phyloP scores from a whole-genome alignment of 2,113 vertebrate genomes.

The Gymnobelideus leadbeateri region DNA sequence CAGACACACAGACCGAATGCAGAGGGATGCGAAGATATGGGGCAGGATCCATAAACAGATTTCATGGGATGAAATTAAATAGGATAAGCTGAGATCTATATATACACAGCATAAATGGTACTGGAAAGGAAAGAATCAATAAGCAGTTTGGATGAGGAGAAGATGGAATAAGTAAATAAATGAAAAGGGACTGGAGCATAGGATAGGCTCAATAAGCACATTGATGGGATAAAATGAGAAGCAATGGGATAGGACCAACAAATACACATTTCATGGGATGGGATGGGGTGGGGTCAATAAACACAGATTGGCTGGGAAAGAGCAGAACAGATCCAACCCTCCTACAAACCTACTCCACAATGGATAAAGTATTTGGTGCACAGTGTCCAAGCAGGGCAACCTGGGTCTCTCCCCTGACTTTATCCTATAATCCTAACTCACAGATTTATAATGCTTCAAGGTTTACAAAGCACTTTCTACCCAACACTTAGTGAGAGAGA shows the following conservation, averaged over 20 bases:
- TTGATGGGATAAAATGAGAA: neutral
- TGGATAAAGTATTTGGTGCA: neutral
- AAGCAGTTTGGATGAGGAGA: neutral
- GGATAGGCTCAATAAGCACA: neutral
- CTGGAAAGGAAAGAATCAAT: constrained; percentile 4
- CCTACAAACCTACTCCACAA: neutral
- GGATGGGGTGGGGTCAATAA: neutral
- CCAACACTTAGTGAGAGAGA: neutral
- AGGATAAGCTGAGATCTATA: neutral
- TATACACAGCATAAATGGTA: neutral
- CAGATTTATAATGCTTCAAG: neutral
- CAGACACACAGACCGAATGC: neutral
- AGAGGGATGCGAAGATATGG: neutral
- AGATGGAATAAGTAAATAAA: neutral
- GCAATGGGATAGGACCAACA: neutral
- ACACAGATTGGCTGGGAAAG: neutral
- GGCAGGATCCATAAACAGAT: neutral
- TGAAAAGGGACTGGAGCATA: neutral
- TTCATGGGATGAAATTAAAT: neutral
- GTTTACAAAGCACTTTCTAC: neutral
- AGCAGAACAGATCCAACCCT: neutral
- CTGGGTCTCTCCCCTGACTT: neutral
- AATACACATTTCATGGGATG: neutral
- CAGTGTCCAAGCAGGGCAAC: neutral
- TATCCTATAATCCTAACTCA: neutral